phyloP scores from a whole-genome alignment of 2,888 invertebrate species.

The Eupithecia centaureata region DNA sequence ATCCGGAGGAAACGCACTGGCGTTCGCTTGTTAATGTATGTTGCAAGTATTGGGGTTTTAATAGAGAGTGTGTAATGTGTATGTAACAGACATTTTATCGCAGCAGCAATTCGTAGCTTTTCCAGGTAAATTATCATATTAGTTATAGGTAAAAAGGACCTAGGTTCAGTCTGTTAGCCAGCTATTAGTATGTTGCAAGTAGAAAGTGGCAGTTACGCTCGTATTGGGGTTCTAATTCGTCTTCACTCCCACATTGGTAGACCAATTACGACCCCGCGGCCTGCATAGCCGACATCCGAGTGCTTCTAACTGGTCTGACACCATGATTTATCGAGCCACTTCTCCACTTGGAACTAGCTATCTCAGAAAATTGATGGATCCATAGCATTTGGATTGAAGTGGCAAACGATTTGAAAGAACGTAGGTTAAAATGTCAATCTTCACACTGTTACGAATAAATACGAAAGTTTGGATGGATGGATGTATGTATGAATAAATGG shows the following conservation, averaged over 20 bases:
- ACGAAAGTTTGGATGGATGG: too few relatives aligned
- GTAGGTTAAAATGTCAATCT: too few relatives aligned
- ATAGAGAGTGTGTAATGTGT: too few relatives aligned
- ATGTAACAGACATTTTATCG: too few relatives aligned
- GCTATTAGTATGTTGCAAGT: constrained; percentile 2
- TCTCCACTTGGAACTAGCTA: constrained; percentile 12
- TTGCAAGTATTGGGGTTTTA: too few relatives aligned
- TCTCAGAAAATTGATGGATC: constrained; percentile 14
- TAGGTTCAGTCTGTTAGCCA: background rate
- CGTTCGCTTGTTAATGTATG: too few relatives aligned
- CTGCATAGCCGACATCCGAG: constrained; percentile 34
- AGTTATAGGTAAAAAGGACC: background rate
- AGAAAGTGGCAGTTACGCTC: constrained; percentile 18
- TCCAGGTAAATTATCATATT: background rate
- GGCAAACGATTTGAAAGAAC: background rate
- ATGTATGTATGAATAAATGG: too few relatives aligned
- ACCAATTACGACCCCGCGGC: constrained; percentile 33
- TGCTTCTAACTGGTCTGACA: constrained; percentile 30
- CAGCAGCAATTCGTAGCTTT: background rate
- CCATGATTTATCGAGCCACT: constrained; percentile 32
- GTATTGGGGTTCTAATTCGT: constrained; percentile 23
- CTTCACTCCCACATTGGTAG: constrained; percentile 29
- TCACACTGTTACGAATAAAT: too few relatives aligned
- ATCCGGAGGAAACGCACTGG: too few relatives aligned
- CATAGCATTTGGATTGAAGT: constrained; percentile 1